phyloP scores from a whole-genome alignment of 2,888 invertebrate species.

The Aromia moschata region DNA sequence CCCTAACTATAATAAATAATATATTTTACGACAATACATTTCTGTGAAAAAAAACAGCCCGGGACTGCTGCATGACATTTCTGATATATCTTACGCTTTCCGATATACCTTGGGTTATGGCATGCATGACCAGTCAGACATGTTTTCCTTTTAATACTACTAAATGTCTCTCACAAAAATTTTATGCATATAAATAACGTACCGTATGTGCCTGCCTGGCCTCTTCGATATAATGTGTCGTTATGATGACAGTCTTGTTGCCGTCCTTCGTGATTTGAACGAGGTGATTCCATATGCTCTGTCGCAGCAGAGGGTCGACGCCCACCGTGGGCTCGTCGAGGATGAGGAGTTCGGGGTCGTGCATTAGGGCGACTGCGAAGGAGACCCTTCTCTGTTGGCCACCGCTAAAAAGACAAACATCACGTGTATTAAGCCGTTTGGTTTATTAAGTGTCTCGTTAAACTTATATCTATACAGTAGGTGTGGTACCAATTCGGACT shows the following conservation, averaged over 20 bases:
- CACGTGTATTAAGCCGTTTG: no score
- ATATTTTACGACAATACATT: no score
- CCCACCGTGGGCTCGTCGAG: slow-evolving; percentile 95
- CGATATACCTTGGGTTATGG: no score
- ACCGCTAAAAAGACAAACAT: slow-evolving; percentile 80
- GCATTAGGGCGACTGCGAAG: slow-evolving; percentile 86
- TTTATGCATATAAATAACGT: slow-evolving; percentile 57
- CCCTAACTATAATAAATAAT: no score
- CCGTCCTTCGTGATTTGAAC: slow-evolving; percentile 80
- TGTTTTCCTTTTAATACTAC: no score
- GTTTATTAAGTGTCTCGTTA: no score
- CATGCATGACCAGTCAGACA: no score
- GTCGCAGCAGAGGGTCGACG: slow-evolving; percentile 87
- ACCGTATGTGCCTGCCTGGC: slow-evolving; percentile 84
- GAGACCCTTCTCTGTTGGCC: slow-evolving; percentile 92
- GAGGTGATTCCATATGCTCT: slow-evolving; percentile 87
- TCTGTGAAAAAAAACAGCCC: no score
- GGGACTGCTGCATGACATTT: no score
- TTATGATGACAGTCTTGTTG: slow-evolving; percentile 83
- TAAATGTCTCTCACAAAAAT: background rate
- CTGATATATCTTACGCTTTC: no score
- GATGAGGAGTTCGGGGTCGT: slow-evolving; percentile 89
- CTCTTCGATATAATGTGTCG: slow-evolving; percentile 89
- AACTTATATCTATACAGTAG: no score
- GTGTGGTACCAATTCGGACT: no score